Evolutionary conservation across 2,888 invertebrate species (phyloP).

Genomic region (Noctua janthina): DNA sequence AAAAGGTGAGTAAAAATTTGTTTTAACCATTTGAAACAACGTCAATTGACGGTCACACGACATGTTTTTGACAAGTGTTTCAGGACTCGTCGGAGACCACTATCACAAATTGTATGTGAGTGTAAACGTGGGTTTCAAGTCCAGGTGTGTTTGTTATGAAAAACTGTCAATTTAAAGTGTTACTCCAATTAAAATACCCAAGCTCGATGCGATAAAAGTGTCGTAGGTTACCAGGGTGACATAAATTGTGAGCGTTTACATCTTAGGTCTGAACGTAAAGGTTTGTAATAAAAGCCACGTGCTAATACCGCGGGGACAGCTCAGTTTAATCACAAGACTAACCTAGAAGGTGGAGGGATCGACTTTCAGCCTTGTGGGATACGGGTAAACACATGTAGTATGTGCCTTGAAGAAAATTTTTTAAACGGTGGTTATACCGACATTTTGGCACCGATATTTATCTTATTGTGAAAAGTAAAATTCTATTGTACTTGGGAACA

Average conservation of each 20-base stretch:
- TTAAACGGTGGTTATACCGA: background rate
- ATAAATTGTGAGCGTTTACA: constrained; percentile 20
- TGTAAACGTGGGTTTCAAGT: background rate
- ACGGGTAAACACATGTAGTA: background rate
- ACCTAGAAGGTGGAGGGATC: constrained; percentile 1
- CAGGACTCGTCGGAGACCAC: background rate
- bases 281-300: constrained; percentile 24
- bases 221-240: background rate
- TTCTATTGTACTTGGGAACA: background rate
- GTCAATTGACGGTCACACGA: background rate
- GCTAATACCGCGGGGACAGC: constrained; percentile 11
- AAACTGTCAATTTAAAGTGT: background rate
- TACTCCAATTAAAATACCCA: background rate
- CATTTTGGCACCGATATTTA: background rate
- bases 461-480: background rate
- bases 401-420: background rate
- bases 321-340: constrained; percentile 10
- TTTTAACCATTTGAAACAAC: background rate
- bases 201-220: constrained; percentile 5
- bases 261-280: constrained; percentile 2
- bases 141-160: background rate
- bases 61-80: background rate
- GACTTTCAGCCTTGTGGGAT: constrained; percentile 16
- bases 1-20: background rate
- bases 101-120: background rate